Percentiles rank a stretch among this genome's conserved stretches.
phyloP scores from a whole-genome alignment of 2,797 vertebrate species.

The Leptatherina wallacei region DNA sequence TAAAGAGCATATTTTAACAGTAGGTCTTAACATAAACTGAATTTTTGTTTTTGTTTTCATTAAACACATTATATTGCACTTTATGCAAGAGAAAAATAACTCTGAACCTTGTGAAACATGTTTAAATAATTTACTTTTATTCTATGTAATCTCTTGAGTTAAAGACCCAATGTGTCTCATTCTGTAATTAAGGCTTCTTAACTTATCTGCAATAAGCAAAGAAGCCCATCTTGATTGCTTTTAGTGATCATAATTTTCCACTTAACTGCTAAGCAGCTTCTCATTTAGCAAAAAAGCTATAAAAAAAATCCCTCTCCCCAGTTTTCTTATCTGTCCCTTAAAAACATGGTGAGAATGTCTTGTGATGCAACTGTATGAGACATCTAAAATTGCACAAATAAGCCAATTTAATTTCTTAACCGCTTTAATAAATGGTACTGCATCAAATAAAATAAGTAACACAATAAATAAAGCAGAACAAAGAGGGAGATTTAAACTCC shows the following conservation, averaged over 20 bases:
- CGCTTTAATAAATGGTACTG: constrained; percentile 7
- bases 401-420: not conserved
- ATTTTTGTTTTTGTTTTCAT: too few species aligned
- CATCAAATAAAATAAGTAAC: constrained; percentile 19
- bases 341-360: constrained; percentile 20
- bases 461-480: not conserved
- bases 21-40: too few species aligned
- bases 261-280: constrained; percentile 76
- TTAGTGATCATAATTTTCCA: constrained; percentile 83
- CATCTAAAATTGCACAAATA: constrained; percentile 6
- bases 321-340: constrained; percentile 26
- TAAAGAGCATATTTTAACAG: too few species aligned
- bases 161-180: constrained; percentile 55
- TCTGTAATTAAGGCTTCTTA: constrained; percentile 76
- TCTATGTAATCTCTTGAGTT: constrained; percentile 54
- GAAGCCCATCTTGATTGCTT: constrained; percentile 73
- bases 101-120: constrained; percentile 37
- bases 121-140: constrained; percentile 47
- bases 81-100: constrained; percentile 30
- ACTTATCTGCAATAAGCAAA: constrained; percentile 72
- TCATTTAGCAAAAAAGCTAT: constrained; percentile 33
- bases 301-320: constrained; percentile 35
- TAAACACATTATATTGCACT: not conserved
- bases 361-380: constrained; percentile 2
- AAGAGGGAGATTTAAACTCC: constrained; percentile 10